Evolutionary conservation across 2,888 invertebrate species (phyloP), one percentile per base, ranked within the genome.

Genomic region (Synanthedon andrenaeformis): DNA sequence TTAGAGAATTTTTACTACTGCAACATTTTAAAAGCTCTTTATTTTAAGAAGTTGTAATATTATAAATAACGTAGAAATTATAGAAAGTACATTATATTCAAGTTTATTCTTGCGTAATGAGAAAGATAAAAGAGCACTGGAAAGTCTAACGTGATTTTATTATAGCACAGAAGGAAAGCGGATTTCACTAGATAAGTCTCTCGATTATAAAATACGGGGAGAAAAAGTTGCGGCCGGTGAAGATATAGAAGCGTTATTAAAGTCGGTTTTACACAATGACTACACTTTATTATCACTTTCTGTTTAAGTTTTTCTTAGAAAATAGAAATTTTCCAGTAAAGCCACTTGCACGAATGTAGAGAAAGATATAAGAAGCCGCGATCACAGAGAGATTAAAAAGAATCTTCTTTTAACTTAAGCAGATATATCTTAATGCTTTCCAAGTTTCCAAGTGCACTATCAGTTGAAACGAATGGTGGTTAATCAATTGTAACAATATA

Each of bases 121-220:
- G 45, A 45, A 12, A 45, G 45, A 45, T 14, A 58, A 57, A 58
- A 64, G 55, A 65, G 65, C 61, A 65, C 55, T 73, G 65, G 72
- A 75, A 75, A 72, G 74, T 68, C 61, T 62, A 53, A 57, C 48
- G 52, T 54, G 71, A 72, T 68, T 61, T 62, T 54, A 23, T 23
- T 23, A 56, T 51, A 49, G 53, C 52, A 60, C 54, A 58, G 56
- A 62, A 69, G 60, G 66, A 71, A 74, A 73, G 69, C 61, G 55
- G 65, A 67, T 73, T 72, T 72, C 72, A 59, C 58, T 57, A 59
- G 62, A 59, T 58, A 48, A 48, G 28, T 45, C 17, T 48, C 52
- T 10, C 23, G 52, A 52, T 41, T 13, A 23, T 42, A 52, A 51
- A 35, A 41, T 13, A 17, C 41, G 17, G 4, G 6, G 41, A 41